Conservation (phyloP, 2,113 vertebrate species). For the Phoxinus phoxinus region DNA sequence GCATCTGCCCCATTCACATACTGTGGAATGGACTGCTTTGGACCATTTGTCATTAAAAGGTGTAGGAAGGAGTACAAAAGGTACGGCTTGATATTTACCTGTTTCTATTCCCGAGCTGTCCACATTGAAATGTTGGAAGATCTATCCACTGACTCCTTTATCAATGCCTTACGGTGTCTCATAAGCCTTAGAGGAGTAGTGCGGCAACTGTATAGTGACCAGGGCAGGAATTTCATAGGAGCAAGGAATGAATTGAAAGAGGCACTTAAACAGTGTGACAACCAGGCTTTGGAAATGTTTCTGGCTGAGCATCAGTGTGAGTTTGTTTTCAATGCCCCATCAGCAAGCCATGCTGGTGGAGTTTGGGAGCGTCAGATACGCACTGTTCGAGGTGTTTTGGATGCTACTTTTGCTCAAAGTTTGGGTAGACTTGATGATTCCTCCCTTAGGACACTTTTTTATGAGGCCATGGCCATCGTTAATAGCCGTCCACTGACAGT, state of each 20-base stretch:
- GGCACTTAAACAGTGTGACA: background rate
- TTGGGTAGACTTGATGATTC: background rate
- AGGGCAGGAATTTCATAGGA: background rate
- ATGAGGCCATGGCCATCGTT: background rate
- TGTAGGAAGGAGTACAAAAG: background rate
- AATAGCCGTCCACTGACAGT: background rate
- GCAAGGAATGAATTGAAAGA: background rate
- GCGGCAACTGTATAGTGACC: background rate
- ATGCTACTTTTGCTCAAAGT: background rate
- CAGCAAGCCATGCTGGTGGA: background rate
- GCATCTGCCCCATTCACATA: background rate
- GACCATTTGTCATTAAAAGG: background rate
- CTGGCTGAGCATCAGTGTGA: background rate
- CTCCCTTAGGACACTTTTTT: background rate
- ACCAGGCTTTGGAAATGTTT: background rate
- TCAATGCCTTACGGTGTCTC: background rate
- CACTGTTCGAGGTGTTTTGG: background rate
- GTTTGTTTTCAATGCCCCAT: background rate
- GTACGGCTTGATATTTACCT: slow-evolving; percentile 1
- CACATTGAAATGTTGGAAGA: background rate
- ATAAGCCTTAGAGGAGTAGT: background rate
- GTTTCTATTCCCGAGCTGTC: background rate
- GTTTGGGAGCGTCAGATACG: background rate
- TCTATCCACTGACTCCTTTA: background rate
- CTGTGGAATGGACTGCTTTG: slow-evolving; percentile 3